Percentiles rank a stretch among this genome's conserved stretches.
Evolutionary conservation across 2,113 vertebrate genomes (phyloP).

Genomic region (Gopherus evgoodei): DNA sequence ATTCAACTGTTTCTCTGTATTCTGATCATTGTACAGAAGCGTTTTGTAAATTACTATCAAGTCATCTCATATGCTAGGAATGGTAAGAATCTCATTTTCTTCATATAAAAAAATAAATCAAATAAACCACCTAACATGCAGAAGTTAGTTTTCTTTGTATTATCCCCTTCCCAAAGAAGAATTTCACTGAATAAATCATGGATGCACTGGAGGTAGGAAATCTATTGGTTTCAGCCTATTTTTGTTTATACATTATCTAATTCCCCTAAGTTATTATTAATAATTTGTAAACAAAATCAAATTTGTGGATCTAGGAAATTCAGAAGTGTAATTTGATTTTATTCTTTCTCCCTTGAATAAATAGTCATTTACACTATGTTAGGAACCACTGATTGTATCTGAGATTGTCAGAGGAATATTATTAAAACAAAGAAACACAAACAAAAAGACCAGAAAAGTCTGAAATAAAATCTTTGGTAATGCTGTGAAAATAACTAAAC

Average conservation of each 20-base stretch:
- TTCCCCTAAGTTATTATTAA: conserved; percentile 56
- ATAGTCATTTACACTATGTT: background rate
- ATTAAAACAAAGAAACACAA: background rate
- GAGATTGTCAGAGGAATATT: background rate
- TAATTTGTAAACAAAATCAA: conserved; percentile 57
- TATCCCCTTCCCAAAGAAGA: conserved; percentile 34
- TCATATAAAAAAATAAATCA: conserved; percentile 46
- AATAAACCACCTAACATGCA: conserved; percentile 36
- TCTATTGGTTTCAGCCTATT: conserved; percentile 21
- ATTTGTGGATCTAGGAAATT: background rate
- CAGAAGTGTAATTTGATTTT: conserved; percentile 2
- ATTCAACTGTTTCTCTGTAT: background rate
- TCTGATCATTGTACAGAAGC: conserved; percentile 5
- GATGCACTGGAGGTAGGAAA: conserved; percentile 32
- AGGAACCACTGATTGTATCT: background rate
- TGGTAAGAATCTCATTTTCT: conserved; percentile 54
- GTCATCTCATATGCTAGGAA: conserved; percentile 30
- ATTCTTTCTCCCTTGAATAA: conserved; percentile 45
- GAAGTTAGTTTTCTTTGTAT: conserved; percentile 48
- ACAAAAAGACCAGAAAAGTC: accelerated
- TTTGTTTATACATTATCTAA: conserved; percentile 18
- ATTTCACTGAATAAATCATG: conserved; percentile 58
- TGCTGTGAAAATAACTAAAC: background rate
- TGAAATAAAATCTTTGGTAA: conserved; percentile 9
- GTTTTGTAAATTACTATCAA: conserved; percentile 33